A percentile compares a stretch with the other conserved stretches of the same genome.
Conservation (phyloP, 64 coral and sea anemone species). For the Dendronephthya gigantea region DNA sequence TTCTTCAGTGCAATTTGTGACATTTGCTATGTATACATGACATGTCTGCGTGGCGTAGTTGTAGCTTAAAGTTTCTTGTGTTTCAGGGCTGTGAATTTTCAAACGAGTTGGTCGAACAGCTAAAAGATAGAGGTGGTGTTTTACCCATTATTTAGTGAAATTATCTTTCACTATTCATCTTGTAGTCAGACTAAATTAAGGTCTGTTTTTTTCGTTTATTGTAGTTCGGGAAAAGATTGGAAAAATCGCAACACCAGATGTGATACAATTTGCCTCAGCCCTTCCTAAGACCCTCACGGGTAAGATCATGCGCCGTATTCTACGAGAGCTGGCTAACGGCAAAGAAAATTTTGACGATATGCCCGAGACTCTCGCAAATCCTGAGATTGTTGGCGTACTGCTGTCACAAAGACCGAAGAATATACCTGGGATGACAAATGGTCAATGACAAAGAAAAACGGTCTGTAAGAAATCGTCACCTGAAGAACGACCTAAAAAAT, state of each 20-base stretch:
- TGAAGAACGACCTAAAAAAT: too few relatives aligned
- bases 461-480: too few relatives aligned
- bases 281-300: conserved; percentile 92
- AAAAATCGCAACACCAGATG: conserved; percentile 81
- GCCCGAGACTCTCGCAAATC: conserved; percentile 72
- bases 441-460: too few relatives aligned
- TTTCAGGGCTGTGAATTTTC: conserved; percentile 49
- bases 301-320: conserved; percentile 93
- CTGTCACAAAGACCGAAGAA: conserved; percentile 50
- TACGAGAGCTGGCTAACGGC: conserved; percentile 75
- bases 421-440: neutral
- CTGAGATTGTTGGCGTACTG: conserved; percentile 50
- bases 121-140: conserved; percentile 67
- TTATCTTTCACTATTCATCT: too few relatives aligned
- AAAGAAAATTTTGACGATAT: conserved; percentile 59
- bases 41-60: too few relatives aligned
- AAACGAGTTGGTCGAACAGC: conserved; percentile 52
- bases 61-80: too few relatives aligned
- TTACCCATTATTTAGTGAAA: neutral
- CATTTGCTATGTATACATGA: too few relatives aligned
- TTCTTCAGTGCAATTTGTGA: neutral
- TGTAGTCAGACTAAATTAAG: too few relatives aligned
- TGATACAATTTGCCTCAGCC: conserved; percentile 70
- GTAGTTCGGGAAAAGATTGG: conserved; percentile 91
- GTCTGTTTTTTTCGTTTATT: too few relatives aligned